Conservation (phyloP, 2,797 vertebrate species). For the Sebastolobus altivelis region DNA sequence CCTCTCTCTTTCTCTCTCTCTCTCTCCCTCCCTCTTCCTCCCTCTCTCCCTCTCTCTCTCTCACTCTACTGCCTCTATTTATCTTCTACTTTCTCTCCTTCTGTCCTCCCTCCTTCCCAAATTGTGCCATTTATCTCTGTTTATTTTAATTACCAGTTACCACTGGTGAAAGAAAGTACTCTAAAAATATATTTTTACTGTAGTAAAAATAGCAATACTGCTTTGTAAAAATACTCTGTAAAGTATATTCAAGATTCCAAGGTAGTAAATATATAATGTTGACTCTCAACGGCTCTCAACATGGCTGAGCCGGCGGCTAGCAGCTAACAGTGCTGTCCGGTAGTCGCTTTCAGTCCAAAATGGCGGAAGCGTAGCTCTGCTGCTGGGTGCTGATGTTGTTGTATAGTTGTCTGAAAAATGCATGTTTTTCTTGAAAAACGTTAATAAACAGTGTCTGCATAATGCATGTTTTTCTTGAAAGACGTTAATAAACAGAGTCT, state of each 20-base stretch:
- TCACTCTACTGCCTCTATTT: not conserved
- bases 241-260: too few species aligned
- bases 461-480: not conserved
- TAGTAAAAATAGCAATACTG: not conserved
- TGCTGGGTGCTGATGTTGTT: too few species aligned
- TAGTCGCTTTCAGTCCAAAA: too few species aligned
- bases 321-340: too few species aligned
- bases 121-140: not conserved
- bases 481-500: not conserved
- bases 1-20: too few species aligned
- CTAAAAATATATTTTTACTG: not conserved
- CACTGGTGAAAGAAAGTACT: not conserved
- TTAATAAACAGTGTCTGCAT: too few species aligned
- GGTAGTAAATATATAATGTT: too few species aligned
- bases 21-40: not conserved
- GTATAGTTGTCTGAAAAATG: not conserved
- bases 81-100: not conserved
- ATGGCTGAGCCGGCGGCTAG: too few species aligned
- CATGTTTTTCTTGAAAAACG: not conserved
- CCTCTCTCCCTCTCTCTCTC: slow-evolving; percentile 6
- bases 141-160: not conserved
- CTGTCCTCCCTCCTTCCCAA: not conserved
- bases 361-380: too few species aligned
- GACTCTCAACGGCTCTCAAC: too few species aligned
- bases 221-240: not conserved